phyloP scores from a whole-genome alignment of 2,888 invertebrate genomes.

The Aricia artaxerxes region DNA sequence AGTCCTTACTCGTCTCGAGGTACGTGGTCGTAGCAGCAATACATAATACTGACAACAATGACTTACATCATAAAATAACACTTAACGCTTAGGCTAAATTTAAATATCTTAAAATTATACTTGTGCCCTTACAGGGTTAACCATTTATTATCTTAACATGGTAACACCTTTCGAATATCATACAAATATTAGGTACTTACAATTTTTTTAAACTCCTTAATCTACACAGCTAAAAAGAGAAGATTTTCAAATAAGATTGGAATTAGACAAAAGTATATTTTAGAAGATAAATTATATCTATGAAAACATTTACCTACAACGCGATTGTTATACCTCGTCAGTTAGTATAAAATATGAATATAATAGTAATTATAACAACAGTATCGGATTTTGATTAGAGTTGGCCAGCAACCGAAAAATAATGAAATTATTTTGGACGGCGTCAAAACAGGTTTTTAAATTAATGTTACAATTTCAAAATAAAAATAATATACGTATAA shows the following conservation, averaged over 20 bases:
- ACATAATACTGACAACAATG: slow-evolving; percentile 27
- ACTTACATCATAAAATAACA: slow-evolving; percentile 27
- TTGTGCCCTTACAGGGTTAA: slow-evolving; percentile 31
- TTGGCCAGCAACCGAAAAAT: not conserved
- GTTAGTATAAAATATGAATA: not conserved
- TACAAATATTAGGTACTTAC: not conserved
- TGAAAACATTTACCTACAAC: not conserved
- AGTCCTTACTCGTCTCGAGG: not conserved
- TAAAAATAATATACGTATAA: not conserved
- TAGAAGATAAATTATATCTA: not conserved
- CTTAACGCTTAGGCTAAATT: slow-evolving; percentile 10
- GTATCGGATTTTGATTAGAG: not conserved
- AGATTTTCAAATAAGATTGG: not conserved
- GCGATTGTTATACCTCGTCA: not conserved
- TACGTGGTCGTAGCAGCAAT: not conserved
- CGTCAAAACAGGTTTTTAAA: slow-evolving; percentile 7
- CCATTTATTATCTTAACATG: slow-evolving; percentile 22
- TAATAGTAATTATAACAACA: not conserved
- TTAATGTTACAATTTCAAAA: not conserved
- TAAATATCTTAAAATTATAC: slow-evolving; percentile 15
- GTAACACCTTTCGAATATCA: slow-evolving; percentile 25
- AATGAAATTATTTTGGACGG: slow-evolving; percentile 24
- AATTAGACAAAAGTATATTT: not conserved
- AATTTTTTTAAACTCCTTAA: not conserved
- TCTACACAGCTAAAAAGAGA: not conserved